Conservation (phyloP, 1,140 invertebrate species). For the Procambarus virginalis region DNA sequence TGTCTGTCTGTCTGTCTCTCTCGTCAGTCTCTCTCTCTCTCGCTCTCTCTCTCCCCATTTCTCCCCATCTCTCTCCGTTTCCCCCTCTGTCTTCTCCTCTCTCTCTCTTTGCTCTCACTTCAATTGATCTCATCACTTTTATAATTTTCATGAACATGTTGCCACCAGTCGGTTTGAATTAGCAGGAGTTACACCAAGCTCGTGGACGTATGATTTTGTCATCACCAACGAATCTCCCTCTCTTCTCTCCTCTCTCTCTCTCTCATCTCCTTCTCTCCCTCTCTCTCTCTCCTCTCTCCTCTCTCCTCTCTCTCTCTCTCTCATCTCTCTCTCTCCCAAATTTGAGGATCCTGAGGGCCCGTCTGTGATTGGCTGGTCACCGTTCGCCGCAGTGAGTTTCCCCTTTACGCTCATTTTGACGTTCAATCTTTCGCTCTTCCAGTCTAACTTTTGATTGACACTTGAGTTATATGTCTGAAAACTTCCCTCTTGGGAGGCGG, state of each 20-base stretch:
- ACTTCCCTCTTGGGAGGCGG: slow-evolving; percentile 13
- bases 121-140: not conserved
- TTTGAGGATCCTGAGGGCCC: slow-evolving; percentile 20
- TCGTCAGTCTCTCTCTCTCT: not conserved
- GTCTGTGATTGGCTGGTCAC: slow-evolving; percentile 17
- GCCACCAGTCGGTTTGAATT: not conserved
- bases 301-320: slow-evolving; percentile 18
- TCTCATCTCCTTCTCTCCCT: not conserved
- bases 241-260: not conserved
- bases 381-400: not conserved
- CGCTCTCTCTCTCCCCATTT: not conserved
- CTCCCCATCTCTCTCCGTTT: not conserved
- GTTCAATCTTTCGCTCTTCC: not conserved
- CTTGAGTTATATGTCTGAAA: slow-evolving; percentile 36
- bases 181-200: not conserved
- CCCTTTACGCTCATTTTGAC: slow-evolving; percentile 8
- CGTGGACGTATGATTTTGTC: slow-evolving; percentile 26
- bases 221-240: slow-evolving; percentile 15
- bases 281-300: slow-evolving; percentile 21
- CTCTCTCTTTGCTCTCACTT: not conserved
- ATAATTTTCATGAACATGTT: not conserved
- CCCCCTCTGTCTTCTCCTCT: not conserved
- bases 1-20: not conserved
- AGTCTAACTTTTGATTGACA: slow-evolving; percentile 32
- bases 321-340: not conserved